phyloP scores from a whole-genome alignment of 1,140 invertebrate species.

The Radopholus similis region DNA sequence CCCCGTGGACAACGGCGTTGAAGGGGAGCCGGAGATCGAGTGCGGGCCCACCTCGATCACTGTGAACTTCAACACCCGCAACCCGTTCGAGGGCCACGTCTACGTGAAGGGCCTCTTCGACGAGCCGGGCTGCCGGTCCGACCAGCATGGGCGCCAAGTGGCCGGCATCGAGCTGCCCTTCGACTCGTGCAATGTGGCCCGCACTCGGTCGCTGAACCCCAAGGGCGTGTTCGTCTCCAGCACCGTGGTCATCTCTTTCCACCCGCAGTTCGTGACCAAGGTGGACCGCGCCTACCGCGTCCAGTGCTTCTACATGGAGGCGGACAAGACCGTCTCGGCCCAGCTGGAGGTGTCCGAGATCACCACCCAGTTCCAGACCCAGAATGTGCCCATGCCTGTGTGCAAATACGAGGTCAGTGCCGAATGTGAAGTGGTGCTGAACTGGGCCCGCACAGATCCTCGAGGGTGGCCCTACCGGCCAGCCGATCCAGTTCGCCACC shows the following conservation, averaged over 20 bases:
- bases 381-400: slow-evolving; percentile 59
- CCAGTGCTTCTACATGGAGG: slow-evolving; percentile 61
- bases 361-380: slow-evolving; percentile 59
- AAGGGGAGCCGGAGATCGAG: slow-evolving; percentile 53
- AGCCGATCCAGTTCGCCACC: slow-evolving; percentile 59
- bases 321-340: slow-evolving; percentile 59
- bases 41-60: slow-evolving; percentile 59
- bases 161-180: slow-evolving; percentile 60
- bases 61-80: slow-evolving; percentile 60
- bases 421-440: too few relatives aligned
- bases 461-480: slow-evolving; percentile 58
- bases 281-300: slow-evolving; percentile 59
- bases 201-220: slow-evolving; percentile 57
- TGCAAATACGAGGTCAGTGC: slow-evolving; percentile 53
- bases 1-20: slow-evolving; percentile 54
- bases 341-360: slow-evolving; percentile 59
- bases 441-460: slow-evolving; percentile 39
- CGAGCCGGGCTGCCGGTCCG: slow-evolving; percentile 53
- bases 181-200: slow-evolving; percentile 59
- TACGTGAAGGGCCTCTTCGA: slow-evolving; percentile 60
- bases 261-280: slow-evolving; percentile 59
- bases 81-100: slow-evolving; percentile 59
- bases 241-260: slow-evolving; percentile 60
- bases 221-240: slow-evolving; percentile 58
- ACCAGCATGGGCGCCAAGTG: slow-evolving; percentile 59